Percentiles rank a stretch among this genome's conserved stretches.
These are phyloP conservation scores for Nilaparvata lugens DNA, from an alignment of 1,140 invertebrate genomes.

Conservation along the genomic window DNA sequence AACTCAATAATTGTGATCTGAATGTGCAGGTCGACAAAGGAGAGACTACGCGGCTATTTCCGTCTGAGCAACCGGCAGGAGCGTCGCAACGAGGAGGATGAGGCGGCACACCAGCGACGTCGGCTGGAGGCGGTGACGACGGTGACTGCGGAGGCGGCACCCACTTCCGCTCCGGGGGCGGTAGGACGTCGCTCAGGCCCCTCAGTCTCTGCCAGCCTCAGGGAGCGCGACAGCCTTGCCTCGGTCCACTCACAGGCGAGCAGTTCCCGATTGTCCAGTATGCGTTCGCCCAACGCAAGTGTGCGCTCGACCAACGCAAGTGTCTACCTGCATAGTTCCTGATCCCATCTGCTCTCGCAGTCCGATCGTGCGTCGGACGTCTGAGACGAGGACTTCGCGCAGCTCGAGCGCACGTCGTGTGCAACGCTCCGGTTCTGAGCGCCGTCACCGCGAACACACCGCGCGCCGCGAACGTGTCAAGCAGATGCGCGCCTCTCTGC, in stretches of 20 bases:
- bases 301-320: background rate
- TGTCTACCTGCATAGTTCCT: background rate
- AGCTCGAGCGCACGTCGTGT: background rate
- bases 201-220: no score
- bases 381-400: background rate
- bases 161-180: background rate
- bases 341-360: background rate
- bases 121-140: background rate
- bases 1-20: no score
- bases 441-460: background rate
- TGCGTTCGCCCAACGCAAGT: background rate
- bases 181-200: no score
- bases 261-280: background rate
- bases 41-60: slow-evolving; percentile 51
- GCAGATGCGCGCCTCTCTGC: no score
- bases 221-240: no score
- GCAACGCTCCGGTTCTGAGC: background rate
- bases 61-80: slow-evolving; percentile 39
- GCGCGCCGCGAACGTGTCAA: no score
- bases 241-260: no score
- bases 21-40: slow-evolving; percentile 43
- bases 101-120: background rate
- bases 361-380: background rate
- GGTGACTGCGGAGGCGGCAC: background rate
- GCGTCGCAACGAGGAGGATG: slow-evolving; percentile 17